phyloP scores from a whole-genome alignment of 2,113 vertebrate genomes.

The Himantopus leucocephalus region DNA sequence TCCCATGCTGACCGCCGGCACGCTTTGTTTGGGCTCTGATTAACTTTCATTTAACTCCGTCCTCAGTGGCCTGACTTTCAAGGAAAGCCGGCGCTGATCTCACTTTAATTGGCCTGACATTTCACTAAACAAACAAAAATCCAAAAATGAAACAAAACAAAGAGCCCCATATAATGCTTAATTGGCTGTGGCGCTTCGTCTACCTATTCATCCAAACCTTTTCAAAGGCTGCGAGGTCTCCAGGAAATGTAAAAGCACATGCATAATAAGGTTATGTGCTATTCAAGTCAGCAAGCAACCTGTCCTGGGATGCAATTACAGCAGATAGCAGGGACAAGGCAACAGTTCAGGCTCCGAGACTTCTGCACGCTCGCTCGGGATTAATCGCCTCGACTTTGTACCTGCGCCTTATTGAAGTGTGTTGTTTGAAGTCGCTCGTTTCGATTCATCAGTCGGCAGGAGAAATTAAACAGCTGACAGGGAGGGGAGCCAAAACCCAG shows the following conservation, averaged over 20 bases:
- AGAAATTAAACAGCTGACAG: slow-evolving; percentile 35
- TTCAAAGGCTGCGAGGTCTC: slow-evolving; percentile 36
- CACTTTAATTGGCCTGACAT: slow-evolving; percentile 75
- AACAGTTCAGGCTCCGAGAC: background rate
- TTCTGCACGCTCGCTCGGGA: background rate
- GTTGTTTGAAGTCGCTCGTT: slow-evolving; percentile 51
- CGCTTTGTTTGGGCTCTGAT: background rate
- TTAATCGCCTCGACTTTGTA: slow-evolving; percentile 35
- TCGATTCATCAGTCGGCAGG: background rate
- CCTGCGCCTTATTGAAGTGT: slow-evolving; percentile 39
- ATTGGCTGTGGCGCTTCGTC: slow-evolving; percentile 48
- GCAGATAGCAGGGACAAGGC: background rate
- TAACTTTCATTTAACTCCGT: background rate
- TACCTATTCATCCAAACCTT: slow-evolving; percentile 36
- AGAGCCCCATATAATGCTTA: slow-evolving; percentile 57
- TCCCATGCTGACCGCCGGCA: background rate
- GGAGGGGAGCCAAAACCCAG: background rate
- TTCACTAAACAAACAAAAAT: slow-evolving; percentile 74
- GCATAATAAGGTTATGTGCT: slow-evolving; percentile 63
- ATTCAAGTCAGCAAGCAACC: slow-evolving; percentile 1
- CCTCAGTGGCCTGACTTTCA: background rate
- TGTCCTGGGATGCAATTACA: slow-evolving; percentile 47
- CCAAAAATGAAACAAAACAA: slow-evolving; percentile 67
- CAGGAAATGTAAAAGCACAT: background rate
- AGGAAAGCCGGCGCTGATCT: slow-evolving; percentile 5